These are phyloP conservation scores for Macaria liturata DNA, from an alignment of 2,888 invertebrate species.

Conservation along the genomic window DNA sequence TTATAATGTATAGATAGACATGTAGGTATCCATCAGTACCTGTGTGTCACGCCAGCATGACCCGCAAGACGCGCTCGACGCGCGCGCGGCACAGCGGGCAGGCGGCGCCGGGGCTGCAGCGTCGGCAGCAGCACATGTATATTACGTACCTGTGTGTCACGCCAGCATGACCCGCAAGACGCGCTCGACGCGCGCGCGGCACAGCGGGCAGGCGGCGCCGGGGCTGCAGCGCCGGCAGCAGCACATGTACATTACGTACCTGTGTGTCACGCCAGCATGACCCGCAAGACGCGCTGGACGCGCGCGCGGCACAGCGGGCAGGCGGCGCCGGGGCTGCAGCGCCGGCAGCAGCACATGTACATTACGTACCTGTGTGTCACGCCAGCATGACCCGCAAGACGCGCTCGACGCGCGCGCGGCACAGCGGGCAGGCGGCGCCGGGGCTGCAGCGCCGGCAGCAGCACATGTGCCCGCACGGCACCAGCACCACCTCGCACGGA, in stretches of 20 bases:
- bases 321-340: constrained; percentile 81
- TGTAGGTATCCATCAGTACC: too few species aligned
- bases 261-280: constrained; percentile 78
- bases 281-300: constrained; percentile 88
- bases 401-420: constrained; percentile 87
- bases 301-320: constrained; percentile 92
- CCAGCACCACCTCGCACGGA: constrained; percentile 88
- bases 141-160: constrained; percentile 48
- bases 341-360: constrained; percentile 72
- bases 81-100: constrained; percentile 92
- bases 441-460: constrained; percentile 87
- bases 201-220: constrained; percentile 89
- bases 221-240: constrained; percentile 88
- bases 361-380: constrained; percentile 48
- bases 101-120: constrained; percentile 83
- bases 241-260: constrained; percentile 85
- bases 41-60: constrained; percentile 78
- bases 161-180: constrained; percentile 86
- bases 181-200: constrained; percentile 87
- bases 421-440: constrained; percentile 89
- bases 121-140: constrained; percentile 58
- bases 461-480: constrained; percentile 95
- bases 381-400: constrained; percentile 86
- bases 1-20: too few species aligned
- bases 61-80: constrained; percentile 88